Evolutionary conservation across 2,113 vertebrate species (phyloP).

Genomic region (Syngnathoides biaculeatus): DNA sequence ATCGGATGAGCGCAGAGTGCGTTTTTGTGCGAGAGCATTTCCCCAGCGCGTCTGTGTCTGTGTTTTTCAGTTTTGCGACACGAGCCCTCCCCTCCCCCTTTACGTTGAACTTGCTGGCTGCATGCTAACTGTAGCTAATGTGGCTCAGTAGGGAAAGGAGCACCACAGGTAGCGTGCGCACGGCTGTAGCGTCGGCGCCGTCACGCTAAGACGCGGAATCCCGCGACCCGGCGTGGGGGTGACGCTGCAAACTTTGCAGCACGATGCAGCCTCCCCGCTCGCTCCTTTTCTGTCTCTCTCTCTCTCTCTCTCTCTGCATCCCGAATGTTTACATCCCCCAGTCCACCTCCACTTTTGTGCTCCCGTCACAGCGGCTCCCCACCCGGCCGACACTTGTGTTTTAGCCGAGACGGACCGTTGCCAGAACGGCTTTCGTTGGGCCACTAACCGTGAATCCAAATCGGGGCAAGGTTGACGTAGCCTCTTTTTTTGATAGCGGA

Average conservation of each 20-base stretch:
- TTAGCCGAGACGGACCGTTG: conserved; percentile 40
- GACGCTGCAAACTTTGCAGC: conserved; percentile 18
- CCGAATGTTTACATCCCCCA: conserved; percentile 4
- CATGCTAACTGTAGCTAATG: conserved; percentile 54
- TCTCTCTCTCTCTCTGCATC: background rate
- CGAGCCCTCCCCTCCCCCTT: conserved; percentile 41
- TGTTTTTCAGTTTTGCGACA: conserved; percentile 29
- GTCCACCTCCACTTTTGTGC: conserved; percentile 20
- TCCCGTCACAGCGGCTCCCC: conserved; percentile 23
- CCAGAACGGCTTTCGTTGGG: conserved; percentile 31
- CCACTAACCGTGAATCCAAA: background rate
- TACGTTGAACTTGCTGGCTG: conserved; percentile 38
- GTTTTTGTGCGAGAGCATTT: conserved; percentile 8
- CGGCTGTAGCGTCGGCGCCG: background rate
- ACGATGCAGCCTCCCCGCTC: conserved; percentile 2
- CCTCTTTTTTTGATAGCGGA: background rate
- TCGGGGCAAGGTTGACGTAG: background rate
- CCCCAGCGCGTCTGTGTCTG: conserved; percentile 31
- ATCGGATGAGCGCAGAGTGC: background rate
- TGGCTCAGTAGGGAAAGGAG: background rate
- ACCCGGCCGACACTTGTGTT: conserved; percentile 37
- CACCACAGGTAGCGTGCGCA: background rate
- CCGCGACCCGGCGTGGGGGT: background rate
- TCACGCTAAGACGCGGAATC: conserved; percentile 12
- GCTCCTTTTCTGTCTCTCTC: background rate